Evolutionary conservation across 2,113 vertebrate genomes (phyloP).

Genomic region (Baryphthengus martii): DNA sequence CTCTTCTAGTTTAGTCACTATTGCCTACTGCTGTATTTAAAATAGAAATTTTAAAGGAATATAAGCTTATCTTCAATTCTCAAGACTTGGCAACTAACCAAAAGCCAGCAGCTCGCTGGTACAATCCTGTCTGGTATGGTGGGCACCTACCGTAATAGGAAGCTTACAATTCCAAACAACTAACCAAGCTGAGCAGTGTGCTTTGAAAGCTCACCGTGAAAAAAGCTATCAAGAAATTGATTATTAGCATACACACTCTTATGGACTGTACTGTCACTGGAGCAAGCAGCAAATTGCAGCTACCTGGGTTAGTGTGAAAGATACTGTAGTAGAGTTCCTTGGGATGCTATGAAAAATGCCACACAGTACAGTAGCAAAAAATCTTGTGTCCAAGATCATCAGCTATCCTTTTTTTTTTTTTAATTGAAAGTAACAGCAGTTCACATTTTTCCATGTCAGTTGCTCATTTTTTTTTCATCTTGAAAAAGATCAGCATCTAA

Average conservation of each 20-base stretch:
- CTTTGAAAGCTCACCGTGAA: background rate
- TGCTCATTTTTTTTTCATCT: background rate
- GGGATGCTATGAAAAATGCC: background rate
- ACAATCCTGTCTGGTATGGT: background rate
- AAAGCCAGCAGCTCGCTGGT: too few relatives aligned
- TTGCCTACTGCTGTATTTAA: background rate
- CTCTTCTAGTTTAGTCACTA: background rate
- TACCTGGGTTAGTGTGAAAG: background rate
- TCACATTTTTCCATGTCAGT: slow-evolving; percentile 1
- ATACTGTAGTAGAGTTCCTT: background rate
- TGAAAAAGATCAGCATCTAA: background rate
- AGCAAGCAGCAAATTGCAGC: background rate
- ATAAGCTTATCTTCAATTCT: background rate
- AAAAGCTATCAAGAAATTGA: background rate
- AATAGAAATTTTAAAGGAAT: background rate
- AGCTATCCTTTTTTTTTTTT: background rate
- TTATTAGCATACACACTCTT: too few relatives aligned
- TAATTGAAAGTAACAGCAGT: background rate
- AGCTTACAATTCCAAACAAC: background rate
- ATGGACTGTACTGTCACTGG: background rate
- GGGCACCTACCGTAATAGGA: background rate
- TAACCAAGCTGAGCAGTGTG: background rate
- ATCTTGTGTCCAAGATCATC: background rate
- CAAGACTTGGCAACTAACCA: background rate
- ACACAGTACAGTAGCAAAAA: background rate